Evolutionary conservation across 2,888 invertebrate genomes (phyloP).

Genomic region (Aromia moschata): DNA sequence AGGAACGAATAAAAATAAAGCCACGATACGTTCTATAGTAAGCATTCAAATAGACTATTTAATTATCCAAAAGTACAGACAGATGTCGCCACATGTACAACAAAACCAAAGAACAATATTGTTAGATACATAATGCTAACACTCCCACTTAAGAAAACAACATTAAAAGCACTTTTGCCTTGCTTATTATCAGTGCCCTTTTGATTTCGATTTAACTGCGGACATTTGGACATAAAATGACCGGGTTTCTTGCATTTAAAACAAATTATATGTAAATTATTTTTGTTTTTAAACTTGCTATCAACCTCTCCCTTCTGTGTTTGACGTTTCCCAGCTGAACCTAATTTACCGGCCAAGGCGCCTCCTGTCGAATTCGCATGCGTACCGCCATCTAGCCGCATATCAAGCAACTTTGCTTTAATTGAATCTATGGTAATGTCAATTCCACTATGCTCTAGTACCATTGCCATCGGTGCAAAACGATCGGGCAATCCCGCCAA

Average conservation of each 20-base stretch:
- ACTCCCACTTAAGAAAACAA: no score
- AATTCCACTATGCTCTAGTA: constrained; percentile 46
- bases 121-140: no score
- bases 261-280: constrained; percentile 6
- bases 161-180: no score
- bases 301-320: constrained; percentile 5
- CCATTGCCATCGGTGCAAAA: constrained; percentile 44
- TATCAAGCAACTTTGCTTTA: constrained; percentile 46
- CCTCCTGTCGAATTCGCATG: constrained; percentile 15
- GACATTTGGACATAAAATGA: constrained; percentile 33
- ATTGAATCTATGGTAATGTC: constrained; percentile 44
- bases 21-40: no score
- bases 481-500: constrained; percentile 45
- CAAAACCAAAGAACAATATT: no score
- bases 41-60: no score
- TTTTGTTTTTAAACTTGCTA: constrained; percentile 24
- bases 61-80: no score
- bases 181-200: no score
- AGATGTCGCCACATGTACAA: no score
- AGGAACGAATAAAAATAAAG: no score
- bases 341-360: constrained; percentile 23
- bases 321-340: neutral
- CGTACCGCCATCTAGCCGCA: constrained; percentile 26
- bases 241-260: constrained; percentile 19
- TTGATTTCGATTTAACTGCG: no score